Evolutionary conservation across 2,113 vertebrate species (phyloP).

Genomic region (Chlorodrepanis virens): DNA sequence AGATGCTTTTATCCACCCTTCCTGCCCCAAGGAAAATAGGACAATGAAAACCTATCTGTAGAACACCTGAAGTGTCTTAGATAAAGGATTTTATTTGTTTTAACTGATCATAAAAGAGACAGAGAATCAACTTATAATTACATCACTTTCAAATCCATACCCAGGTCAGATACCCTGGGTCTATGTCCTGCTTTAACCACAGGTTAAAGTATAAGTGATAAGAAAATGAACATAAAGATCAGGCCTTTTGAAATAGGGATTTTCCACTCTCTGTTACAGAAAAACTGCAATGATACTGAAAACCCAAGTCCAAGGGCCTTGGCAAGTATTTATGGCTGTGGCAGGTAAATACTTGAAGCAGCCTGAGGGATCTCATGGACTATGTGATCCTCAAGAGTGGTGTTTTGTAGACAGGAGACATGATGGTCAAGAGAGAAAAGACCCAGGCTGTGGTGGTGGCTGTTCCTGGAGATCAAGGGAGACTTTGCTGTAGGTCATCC

Average conservation of each 20-base stretch:
- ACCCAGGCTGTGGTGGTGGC: rapidly evolving
- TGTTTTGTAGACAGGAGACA: background rate
- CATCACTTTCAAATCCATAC: background rate
- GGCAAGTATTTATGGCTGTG: background rate
- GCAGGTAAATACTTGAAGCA: background rate
- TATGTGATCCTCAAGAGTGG: background rate
- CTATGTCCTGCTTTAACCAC: background rate
- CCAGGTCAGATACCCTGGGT: background rate
- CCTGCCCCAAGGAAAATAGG: background rate
- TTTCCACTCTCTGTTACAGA: background rate
- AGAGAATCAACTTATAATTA: background rate
- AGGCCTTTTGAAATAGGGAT: background rate
- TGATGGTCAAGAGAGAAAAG: background rate
- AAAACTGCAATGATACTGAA: background rate
- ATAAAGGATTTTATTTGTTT: conserved; percentile 6
- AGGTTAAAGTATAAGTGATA: background rate
- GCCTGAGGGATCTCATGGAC: background rate
- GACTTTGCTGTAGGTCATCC: background rate
- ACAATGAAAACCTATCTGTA: background rate
- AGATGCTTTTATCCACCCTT: background rate
- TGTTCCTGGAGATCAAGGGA: background rate
- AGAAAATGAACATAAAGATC: background rate
- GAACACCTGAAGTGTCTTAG: background rate
- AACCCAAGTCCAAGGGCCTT: background rate
- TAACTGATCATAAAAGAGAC: background rate